These are phyloP conservation scores for Papilio xuthus DNA, from an alignment of 1,140 invertebrate genomes.

Conservation along the genomic window DNA sequence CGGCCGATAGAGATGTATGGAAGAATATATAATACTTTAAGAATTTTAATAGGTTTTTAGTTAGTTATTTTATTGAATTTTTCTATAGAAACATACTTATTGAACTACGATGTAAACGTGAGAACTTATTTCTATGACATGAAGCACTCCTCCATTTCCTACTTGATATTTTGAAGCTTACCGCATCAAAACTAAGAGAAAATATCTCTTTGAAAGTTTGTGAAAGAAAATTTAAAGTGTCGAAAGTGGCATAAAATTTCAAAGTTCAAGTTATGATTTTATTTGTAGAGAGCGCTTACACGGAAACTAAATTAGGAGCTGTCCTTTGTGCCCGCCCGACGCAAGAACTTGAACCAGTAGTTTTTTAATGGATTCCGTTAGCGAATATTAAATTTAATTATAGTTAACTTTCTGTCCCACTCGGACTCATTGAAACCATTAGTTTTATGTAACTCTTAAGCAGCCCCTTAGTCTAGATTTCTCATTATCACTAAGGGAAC, in stretches of 20 bases:
- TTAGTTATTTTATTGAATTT: no score
- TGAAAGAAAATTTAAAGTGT: conserved; percentile 6
- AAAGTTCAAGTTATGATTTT: conserved; percentile 22
- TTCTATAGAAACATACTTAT: no score
- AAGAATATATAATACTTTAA: no score
- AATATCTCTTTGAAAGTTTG: not conserved
- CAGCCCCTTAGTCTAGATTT: not conserved
- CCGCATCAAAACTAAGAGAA: not conserved
- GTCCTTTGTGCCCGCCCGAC: not conserved
- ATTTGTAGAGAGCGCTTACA: conserved; percentile 9
- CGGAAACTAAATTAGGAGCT: conserved; percentile 11
- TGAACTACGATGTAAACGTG: no score
- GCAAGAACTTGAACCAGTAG: no score
- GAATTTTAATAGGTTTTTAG: no score
- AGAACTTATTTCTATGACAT: no score
- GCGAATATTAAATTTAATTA: conserved; percentile 11
- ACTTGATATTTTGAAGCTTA: not conserved
- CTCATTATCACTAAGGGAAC: not conserved
- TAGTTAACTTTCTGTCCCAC: not conserved
- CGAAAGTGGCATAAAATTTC: conserved; percentile 20
- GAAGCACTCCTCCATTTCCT: not conserved
- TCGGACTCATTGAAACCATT: no score
- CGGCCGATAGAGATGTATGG: no score
- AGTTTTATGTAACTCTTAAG: not conserved
- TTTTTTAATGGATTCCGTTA: conserved; percentile 10